A percentile compares a stretch with the other conserved stretches of the same genome.
These are phyloP conservation scores for Discoglossus pictus DNA, from an alignment of 2,797 vertebrate genomes.

Conservation along the genomic window DNA sequence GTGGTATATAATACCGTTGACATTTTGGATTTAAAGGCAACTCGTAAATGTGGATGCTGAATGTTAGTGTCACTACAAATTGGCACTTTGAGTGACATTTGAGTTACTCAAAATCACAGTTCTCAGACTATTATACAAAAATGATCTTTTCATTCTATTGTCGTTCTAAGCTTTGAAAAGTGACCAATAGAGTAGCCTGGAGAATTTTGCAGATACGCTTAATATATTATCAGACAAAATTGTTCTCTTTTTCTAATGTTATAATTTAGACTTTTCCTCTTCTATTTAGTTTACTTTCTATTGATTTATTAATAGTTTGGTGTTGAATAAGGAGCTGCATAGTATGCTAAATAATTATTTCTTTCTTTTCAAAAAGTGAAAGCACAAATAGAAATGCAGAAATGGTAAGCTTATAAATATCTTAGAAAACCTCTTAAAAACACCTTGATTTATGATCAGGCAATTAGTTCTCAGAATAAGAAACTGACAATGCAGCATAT, in stretches of 20 bases:
- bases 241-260: slow-evolving; percentile 19
- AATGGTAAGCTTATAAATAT: too few relatives aligned
- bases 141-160: slow-evolving; percentile 1
- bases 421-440: too few relatives aligned
- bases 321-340: too few relatives aligned
- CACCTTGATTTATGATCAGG: too few relatives aligned
- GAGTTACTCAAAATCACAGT: slow-evolving; percentile 14
- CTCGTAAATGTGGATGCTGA: slow-evolving; percentile 22
- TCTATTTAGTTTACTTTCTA: too few relatives aligned
- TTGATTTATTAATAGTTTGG: too few relatives aligned
- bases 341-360: too few relatives aligned
- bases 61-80: slow-evolving; percentile 21
- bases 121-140: slow-evolving; percentile 14
- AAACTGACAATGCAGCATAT: too few relatives aligned
- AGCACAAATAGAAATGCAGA: too few relatives aligned
- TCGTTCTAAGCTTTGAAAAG: slow-evolving; percentile 9
- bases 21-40: slow-evolving; percentile 42
- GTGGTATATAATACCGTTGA: slow-evolving; percentile 5
- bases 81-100: slow-evolving; percentile 38
- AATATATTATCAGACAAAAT: slow-evolving; percentile 7
- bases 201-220: slow-evolving; percentile 15
- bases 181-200: slow-evolving; percentile 13
- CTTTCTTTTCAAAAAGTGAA: too few relatives aligned
- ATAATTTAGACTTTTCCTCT: too few relatives aligned
- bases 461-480: too few relatives aligned